Percentiles rank a stretch among this genome's conserved stretches.
Evolutionary conservation across 2,888 invertebrate species (phyloP).

Genomic region (Siphlonurus alternatus): DNA sequence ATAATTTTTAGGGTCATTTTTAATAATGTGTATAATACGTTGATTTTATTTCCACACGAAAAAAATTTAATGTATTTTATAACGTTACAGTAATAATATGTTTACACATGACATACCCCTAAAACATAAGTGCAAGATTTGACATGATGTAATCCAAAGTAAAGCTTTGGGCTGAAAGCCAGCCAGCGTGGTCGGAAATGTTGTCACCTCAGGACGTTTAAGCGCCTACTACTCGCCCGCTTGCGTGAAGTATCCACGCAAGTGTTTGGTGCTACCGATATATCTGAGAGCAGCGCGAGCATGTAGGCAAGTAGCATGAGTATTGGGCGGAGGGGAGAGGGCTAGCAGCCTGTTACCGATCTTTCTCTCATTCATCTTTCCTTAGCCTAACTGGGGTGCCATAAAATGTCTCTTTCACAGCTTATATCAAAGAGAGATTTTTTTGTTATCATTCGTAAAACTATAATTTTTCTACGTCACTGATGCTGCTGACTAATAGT

Average conservation of each 20-base stretch:
- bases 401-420: not conserved
- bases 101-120: not conserved
- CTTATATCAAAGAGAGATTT: not conserved
- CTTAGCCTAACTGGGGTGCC: not conserved
- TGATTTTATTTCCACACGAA: too few relatives aligned
- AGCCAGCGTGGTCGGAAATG: not conserved
- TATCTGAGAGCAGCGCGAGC: not conserved
- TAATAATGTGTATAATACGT: too few relatives aligned
- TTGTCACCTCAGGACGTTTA: not conserved
- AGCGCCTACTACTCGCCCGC: not conserved
- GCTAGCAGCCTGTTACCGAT: not conserved
- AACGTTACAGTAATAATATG: not conserved
- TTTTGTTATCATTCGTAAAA: not conserved
- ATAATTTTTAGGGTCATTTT: too few relatives aligned
- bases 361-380: not conserved
- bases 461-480: too few relatives aligned
- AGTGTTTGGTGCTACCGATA: not conserved
- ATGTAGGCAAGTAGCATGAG: not conserved
- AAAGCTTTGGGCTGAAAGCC: not conserved
- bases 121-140: not conserved
- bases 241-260: not conserved
- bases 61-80: too few relatives aligned
- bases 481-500: not conserved
- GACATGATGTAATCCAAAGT: not conserved
- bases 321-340: not conserved